phyloP scores from a whole-genome alignment of 37 sponge, comb jelly and placozoan genomes.

The Cliona cf. orientalis region DNA sequence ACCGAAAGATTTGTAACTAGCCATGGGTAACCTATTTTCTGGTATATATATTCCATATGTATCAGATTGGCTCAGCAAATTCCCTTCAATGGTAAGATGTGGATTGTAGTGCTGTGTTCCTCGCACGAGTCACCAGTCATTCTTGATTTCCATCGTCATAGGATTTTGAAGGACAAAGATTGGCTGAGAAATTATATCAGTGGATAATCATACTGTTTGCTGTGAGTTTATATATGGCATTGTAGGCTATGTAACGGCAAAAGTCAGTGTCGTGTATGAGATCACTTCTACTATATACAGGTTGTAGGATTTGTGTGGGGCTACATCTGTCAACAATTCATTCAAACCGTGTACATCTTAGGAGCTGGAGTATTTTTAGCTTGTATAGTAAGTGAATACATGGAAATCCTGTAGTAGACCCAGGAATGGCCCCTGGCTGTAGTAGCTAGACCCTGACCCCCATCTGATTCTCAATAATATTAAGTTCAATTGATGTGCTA shows the following conservation, averaged over 20 bases:
- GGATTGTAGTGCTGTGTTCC: neutral
- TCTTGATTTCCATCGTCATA: slow-evolving; percentile 22
- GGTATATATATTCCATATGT: slow-evolving; percentile 10
- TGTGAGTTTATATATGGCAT: slow-evolving; percentile 44
- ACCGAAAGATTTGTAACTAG: neutral
- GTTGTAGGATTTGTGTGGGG: slow-evolving; percentile 98
- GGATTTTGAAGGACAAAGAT: slow-evolving; percentile 96
- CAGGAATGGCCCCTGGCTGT: neutral
- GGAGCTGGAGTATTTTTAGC: slow-evolving; percentile 87
- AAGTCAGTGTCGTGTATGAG: neutral
- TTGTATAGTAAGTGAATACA: slow-evolving; percentile 62
- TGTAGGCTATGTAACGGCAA: neutral
- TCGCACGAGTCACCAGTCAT: neutral
- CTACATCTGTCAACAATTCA: slow-evolving; percentile 87
- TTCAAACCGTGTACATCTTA: slow-evolving; percentile 87
- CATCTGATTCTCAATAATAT: neutral
- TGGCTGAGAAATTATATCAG: slow-evolving; percentile 89
- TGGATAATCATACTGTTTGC: slow-evolving; percentile 84
- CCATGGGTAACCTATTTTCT: neutral
- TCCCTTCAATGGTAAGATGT: slow-evolving; percentile 79
- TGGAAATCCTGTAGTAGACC: neutral
- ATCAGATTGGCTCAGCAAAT: slow-evolving; percentile 4
- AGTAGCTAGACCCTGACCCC: neutral
- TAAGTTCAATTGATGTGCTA: neutral
- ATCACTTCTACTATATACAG: slow-evolving; percentile 37